Evolutionary conservation across 2,113 vertebrate species (phyloP).

Genomic region (Indri indri): DNA sequence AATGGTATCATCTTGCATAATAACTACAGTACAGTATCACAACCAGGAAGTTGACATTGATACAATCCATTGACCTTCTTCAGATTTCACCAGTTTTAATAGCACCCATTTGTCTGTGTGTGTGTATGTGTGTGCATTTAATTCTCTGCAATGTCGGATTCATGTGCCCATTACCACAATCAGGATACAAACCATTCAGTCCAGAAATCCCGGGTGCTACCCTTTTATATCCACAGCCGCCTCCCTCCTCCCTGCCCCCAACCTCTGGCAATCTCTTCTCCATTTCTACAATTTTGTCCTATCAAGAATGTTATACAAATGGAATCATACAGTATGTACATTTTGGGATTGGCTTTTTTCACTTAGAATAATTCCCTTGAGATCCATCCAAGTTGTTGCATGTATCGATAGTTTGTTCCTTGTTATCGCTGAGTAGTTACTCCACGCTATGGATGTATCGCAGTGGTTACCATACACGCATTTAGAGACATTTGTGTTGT

Average conservation of each 20-base stretch:
- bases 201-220: not conserved
- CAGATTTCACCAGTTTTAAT: not conserved
- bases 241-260: no score
- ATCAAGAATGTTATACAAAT: not conserved
- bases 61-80: not conserved
- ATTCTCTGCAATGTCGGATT: not conserved
- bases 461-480: not conserved
- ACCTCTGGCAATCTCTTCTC: not conserved
- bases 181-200: not conserved
- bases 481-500: not conserved
- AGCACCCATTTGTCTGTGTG: not conserved
- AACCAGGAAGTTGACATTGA: not conserved
- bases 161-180: not conserved
- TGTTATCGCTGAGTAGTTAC: not conserved
- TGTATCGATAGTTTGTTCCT: not conserved
- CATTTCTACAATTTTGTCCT: not conserved
- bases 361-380: not conserved
- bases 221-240: not conserved
- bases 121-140: not conserved
- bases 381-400: not conserved
- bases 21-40: not conserved
- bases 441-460: no score
- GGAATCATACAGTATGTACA: not conserved
- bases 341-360: not conserved
- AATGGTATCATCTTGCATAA: not conserved